Evolutionary conservation across 1,140 invertebrate species (phyloP).

Genomic region (Coptotermes formosanus): DNA sequence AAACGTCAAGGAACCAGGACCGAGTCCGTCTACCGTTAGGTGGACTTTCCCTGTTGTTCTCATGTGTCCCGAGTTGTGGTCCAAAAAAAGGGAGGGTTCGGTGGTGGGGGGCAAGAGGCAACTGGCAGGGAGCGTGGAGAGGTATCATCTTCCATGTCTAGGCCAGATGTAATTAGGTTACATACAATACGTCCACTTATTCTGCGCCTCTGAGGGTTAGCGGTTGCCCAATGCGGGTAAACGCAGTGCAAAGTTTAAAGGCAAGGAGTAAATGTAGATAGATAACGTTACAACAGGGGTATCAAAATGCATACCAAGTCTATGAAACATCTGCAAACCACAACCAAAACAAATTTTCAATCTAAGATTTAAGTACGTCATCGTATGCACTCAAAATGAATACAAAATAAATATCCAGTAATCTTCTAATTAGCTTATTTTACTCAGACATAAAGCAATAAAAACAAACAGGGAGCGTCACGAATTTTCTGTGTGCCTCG

Average conservation of each 20-base stretch:
- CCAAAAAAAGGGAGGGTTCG: not conserved
- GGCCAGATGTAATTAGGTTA: not conserved
- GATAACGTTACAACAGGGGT: not conserved
- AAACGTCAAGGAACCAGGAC: not conserved
- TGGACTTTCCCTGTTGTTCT: not conserved
- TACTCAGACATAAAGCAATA: no score
- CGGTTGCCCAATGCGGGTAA: not conserved
- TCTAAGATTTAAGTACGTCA: no score
- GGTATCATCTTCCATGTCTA: not conserved
- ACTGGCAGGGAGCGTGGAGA: not conserved
- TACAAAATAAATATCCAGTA: no score
- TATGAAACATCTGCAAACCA: no score
- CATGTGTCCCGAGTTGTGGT: no score
- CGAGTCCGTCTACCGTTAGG: not conserved
- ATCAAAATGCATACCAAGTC: not conserved
- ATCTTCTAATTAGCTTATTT: no score
- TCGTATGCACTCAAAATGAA: no score
- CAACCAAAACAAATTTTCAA: no score
- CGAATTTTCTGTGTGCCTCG: no score
- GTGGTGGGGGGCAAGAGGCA: not conserved
- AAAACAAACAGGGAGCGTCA: no score
- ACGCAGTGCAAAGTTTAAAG: not conserved
- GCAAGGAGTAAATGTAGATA: not conserved
- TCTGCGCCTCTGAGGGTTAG: not conserved
- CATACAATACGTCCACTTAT: not conserved